Evolutionary conservation across 2,888 invertebrate genomes (phyloP), one percentile per base, ranked within the genome.

Genomic region (Amphipoea lucens): DNA sequence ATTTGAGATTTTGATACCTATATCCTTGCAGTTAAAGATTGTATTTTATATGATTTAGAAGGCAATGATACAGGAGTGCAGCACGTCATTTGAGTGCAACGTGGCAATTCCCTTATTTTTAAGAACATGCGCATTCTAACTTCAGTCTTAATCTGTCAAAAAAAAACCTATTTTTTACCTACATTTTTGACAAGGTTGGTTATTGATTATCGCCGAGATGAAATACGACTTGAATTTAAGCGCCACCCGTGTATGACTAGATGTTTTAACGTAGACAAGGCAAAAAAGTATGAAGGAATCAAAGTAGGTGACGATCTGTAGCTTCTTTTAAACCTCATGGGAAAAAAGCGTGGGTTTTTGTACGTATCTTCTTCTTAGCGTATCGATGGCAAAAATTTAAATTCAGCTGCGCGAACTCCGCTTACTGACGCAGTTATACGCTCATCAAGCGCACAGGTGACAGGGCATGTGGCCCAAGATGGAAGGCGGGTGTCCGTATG

Each of bases 41-140:
- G 23, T 42, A n/a, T 62, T 65, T 40, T 12, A 7, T 48, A 45
- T 36, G 4, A 36, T 75, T 76, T 36, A 54, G 20, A 20, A 51
- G 0, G 4, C 36, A 11, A 2, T 20, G 1, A 0, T 20, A 36
- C 7, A 20, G 0, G 4, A 2, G 23, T 11, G 23, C 23, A 9
- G 4, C 0, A 11, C 36, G 3, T 45, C 0, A 1, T 17, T 7
- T 36, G 3, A 17, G 0, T 17, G 0, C 23, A 23, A 4, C 14
- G 23, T 4, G 12, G 12, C 2, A 4, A 14, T 66, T 7, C 23
- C 20, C 3, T 23, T 66, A 40, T 40, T 40, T 7, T 66, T 40
- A 7, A 66, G 6, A 66, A 40, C 3, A 2, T 40, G 20, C 11
- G 1, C 36, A 20, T 20, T 36, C 20, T 11, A 20, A 20, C 2